Evolutionary conservation across 2,888 invertebrate species (phyloP).

Genomic region (Meiosimyza platycephala): DNA sequence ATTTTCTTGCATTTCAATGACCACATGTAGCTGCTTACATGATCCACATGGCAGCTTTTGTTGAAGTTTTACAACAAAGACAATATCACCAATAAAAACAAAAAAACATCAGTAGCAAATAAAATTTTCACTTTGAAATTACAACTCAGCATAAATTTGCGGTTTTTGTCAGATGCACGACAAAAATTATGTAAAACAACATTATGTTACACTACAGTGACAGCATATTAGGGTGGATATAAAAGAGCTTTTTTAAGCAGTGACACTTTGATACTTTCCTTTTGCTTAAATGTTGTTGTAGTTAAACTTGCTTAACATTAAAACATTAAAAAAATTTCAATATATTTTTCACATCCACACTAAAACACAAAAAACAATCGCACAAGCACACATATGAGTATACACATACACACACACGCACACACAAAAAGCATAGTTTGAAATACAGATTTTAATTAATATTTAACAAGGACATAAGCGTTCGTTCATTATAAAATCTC

Average conservation of each 20-base stretch:
- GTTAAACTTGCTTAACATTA: no score
- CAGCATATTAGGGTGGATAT: neutral
- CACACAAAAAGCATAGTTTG: constrained; percentile 14
- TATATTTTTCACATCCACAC: neutral
- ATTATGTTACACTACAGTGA: constrained; percentile 18
- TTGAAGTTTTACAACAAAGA: neutral
- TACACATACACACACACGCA: constrained; percentile 5
- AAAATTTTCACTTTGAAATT: constrained; percentile 18
- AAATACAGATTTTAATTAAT: constrained; percentile 58
- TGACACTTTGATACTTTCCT: no score
- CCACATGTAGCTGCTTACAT: no score
- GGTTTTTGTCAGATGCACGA: constrained; percentile 32
- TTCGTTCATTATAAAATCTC: constrained; percentile 32
- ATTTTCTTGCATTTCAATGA: no score
- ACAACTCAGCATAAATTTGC: constrained; percentile 31
- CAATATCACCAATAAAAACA: constrained; percentile 10
- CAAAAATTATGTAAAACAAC: constrained; percentile 33
- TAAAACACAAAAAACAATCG: constrained; percentile 6
- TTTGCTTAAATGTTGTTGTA: no score
- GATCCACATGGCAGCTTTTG: no score
- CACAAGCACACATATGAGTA: constrained; percentile 17
- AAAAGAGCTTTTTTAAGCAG: no score
- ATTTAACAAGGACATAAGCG: constrained; percentile 60
- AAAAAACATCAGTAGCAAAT: constrained; percentile 1
- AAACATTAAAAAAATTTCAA: no score